These are phyloP conservation scores for Magallana nippona DNA, from an alignment of 2,888 invertebrate genomes.

Conservation along the genomic window DNA sequence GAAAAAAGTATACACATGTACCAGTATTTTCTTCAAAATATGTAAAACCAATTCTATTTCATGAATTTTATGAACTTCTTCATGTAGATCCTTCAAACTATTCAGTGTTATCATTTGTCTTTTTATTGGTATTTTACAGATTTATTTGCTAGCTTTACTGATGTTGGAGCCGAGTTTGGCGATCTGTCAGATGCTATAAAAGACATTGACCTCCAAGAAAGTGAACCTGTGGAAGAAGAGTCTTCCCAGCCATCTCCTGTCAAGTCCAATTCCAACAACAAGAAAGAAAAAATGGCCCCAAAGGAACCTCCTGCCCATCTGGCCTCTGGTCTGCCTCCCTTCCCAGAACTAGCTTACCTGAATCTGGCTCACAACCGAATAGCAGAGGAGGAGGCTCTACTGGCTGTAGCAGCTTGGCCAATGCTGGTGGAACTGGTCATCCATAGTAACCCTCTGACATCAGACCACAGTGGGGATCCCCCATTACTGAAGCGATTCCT, in stretches of 20 bases:
- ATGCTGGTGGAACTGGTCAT: conserved; percentile 76
- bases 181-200: conserved; percentile 64
- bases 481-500: conserved; percentile 76
- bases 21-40: too few species aligned
- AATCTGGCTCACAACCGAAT: conserved; percentile 77
- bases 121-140: not conserved
- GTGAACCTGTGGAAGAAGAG: not conserved
- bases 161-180: conserved; percentile 50
- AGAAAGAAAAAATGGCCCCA: not conserved
- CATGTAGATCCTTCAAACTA: too few species aligned
- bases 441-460: conserved; percentile 77
- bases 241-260: not conserved
- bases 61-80: too few species aligned
- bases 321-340: conserved; percentile 67
- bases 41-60: too few species aligned
- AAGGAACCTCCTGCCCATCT: conserved; percentile 6
- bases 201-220: conserved; percentile 57
- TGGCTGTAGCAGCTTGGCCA: conserved; percentile 79
- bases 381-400: conserved; percentile 74
- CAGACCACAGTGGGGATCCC: conserved; percentile 74
- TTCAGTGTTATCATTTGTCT: not conserved
- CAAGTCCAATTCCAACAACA: not conserved
- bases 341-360: conserved; percentile 76
- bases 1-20: too few species aligned
- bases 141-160: conserved; percentile 24